These are phyloP conservation scores for Ancistrus triradiatus DNA, from an alignment of 2,113 vertebrate species.

Conservation along the genomic window DNA sequence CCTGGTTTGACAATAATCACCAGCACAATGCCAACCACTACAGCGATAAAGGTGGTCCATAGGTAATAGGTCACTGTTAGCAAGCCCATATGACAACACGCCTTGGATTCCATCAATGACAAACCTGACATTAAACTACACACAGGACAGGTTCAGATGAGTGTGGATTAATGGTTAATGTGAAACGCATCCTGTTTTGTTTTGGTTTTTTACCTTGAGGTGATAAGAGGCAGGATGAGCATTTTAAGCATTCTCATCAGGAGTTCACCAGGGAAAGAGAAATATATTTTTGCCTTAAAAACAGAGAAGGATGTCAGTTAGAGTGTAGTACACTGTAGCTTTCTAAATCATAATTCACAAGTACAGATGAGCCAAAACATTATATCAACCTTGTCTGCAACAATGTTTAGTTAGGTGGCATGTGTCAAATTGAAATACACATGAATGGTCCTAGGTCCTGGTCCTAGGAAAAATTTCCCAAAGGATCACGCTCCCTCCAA, in stretches of 20 bases:
- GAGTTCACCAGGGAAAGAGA: constrained; percentile 85
- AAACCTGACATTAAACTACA: constrained; percentile 83
- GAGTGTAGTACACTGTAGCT: no score
- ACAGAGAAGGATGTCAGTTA: constrained; percentile 72
- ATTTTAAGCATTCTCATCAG: constrained; percentile 90
- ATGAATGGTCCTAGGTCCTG: no score
- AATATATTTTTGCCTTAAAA: constrained; percentile 81
- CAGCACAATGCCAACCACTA: constrained; percentile 76
- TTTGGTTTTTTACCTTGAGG: constrained; percentile 71
- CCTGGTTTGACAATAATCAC: constrained; percentile 82
- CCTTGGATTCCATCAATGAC: constrained; percentile 83
- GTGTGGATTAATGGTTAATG: no score
- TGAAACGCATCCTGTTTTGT: no score
- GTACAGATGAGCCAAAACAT: no score
- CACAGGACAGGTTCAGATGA: neutral
- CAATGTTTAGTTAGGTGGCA: no score
- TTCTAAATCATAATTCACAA: no score
- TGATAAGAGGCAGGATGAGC: constrained; percentile 87
- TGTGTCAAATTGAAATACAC: no score
- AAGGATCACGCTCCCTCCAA: no score
- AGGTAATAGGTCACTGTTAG: constrained; percentile 87
- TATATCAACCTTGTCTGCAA: no score
- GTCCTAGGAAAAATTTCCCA: no score
- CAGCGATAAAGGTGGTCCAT: constrained; percentile 87
- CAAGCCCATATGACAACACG: constrained; percentile 80